phyloP scores from a whole-genome alignment of 2,888 invertebrate genomes.

The Ceriagrion tenellum region DNA sequence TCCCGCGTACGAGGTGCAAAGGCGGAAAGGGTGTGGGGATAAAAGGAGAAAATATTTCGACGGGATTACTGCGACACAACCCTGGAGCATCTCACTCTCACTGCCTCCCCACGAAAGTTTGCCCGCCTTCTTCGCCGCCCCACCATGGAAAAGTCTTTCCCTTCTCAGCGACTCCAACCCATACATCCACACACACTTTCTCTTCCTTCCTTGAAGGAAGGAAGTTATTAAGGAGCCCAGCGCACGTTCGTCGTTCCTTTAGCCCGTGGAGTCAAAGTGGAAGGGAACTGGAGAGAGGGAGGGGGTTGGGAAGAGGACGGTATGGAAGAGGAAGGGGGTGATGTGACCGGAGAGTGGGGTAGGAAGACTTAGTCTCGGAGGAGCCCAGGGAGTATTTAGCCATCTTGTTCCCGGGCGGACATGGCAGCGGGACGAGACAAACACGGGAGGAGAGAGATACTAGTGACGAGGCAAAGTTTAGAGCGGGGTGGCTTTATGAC shows the following conservation, averaged over 20 bases:
- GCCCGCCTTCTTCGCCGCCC: background rate
- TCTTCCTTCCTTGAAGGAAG: background rate
- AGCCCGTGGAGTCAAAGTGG: background rate
- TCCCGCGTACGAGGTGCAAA: background rate
- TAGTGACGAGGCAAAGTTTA: background rate
- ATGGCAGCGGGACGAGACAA: background rate
- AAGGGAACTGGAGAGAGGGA: background rate
- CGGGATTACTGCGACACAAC: background rate
- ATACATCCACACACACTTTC: background rate
- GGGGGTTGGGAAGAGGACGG: background rate
- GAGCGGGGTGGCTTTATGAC: background rate
- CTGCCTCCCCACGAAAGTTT: background rate
- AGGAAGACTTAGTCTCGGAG: background rate
- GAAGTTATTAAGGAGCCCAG: conserved; percentile 17
- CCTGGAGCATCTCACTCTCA: background rate
- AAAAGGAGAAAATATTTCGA: background rate
- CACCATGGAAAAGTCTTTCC: background rate
- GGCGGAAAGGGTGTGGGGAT: background rate
- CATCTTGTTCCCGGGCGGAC: too few relatives aligned
- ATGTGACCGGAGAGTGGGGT: background rate
- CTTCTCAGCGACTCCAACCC: background rate
- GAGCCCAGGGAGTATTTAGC: too few relatives aligned
- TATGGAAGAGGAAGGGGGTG: background rate
- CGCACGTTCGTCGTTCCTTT: background rate
- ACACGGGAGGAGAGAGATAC: background rate